Conservation (phyloP, 2,888 invertebrate genomes). For the Drosophila borealis region DNA sequence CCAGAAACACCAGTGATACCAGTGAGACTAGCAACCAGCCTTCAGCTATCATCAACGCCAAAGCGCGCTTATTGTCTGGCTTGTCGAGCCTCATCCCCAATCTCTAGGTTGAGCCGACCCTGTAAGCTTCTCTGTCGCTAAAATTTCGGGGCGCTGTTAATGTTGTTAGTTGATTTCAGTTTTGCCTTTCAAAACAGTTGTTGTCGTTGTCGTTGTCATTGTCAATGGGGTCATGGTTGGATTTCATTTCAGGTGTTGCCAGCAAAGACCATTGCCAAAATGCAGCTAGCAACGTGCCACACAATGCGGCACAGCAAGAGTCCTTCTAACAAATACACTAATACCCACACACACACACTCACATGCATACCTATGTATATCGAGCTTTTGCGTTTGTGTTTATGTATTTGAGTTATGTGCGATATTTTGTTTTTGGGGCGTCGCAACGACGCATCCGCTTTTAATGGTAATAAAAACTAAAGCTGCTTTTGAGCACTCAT, state of each 20-base stretch:
- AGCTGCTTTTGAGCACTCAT: slow-evolving; percentile 73
- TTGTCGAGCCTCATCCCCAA: slow-evolving; percentile 37
- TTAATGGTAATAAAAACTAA: slow-evolving; percentile 78
- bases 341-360: slow-evolving; percentile 4
- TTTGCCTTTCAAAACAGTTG: slow-evolving; percentile 69
- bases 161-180: slow-evolving; percentile 83
- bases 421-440: slow-evolving; percentile 64
- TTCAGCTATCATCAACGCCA: slow-evolving; percentile 49
- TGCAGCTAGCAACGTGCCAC: slow-evolving; percentile 21
- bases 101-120: slow-evolving; percentile 11
- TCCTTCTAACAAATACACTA: not conserved
- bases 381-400: slow-evolving; percentile 44
- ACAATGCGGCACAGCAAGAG: slow-evolving; percentile 52
- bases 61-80: slow-evolving; percentile 65
- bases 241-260: slow-evolving; percentile 78
- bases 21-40: slow-evolving; percentile 2
- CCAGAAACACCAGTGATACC: slow-evolving; percentile 19
- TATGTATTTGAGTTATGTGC: slow-evolving; percentile 77
- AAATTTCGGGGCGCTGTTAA: slow-evolving; percentile 78
- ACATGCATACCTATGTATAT: slow-evolving; percentile 19
- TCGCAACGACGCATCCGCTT: slow-evolving; percentile 48
- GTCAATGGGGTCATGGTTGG: slow-evolving; percentile 57
- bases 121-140: slow-evolving; percentile 41
- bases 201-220: slow-evolving; percentile 26
- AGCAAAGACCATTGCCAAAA: slow-evolving; percentile 78